These are phyloP conservation scores for Sebastes iracundus DNA, from an alignment of 2,797 vertebrate species.

Conservation along the genomic window DNA sequence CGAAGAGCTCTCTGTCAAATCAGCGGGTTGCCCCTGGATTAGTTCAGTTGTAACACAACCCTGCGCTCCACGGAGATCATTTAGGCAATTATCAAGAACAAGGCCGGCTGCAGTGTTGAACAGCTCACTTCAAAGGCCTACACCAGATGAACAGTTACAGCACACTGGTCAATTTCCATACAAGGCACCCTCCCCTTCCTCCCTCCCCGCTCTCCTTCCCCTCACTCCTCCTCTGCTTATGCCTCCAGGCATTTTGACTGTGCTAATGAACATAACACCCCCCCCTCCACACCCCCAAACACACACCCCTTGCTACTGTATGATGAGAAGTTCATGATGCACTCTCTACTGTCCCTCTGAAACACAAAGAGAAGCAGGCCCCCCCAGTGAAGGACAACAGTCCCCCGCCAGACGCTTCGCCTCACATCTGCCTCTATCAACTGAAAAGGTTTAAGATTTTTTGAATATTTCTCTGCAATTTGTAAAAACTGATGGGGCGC, in stretches of 20 bases:
- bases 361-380: constrained; percentile 59
- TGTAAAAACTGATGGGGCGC: constrained; percentile 16
- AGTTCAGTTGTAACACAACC: constrained; percentile 83
- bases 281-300: constrained; percentile 40
- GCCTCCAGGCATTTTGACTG: constrained; percentile 84
- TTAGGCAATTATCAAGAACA: constrained; percentile 91
- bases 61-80: constrained; percentile 86
- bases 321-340: constrained; percentile 78
- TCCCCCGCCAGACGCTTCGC: constrained; percentile 44
- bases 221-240: constrained; percentile 69
- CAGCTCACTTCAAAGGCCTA: constrained; percentile 87
- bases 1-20: constrained; percentile 81
- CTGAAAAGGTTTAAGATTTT: constrained; percentile 43
- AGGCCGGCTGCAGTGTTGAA: constrained; percentile 82
- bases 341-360: constrained; percentile 54
- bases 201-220: constrained; percentile 54
- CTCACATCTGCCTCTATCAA: constrained; percentile 41
- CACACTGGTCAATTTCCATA: constrained; percentile 90
- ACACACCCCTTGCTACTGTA: constrained; percentile 60
- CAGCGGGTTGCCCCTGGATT: constrained; percentile 85
- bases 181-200: constrained; percentile 63
- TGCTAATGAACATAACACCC: constrained; percentile 85
- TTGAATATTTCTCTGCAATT: constrained; percentile 36
- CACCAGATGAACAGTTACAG: constrained; percentile 84
- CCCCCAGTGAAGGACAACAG: constrained; percentile 62